Evolutionary conservation across 2,797 vertebrate genomes (phyloP).

Genomic region (Rachycentron canadum): DNA sequence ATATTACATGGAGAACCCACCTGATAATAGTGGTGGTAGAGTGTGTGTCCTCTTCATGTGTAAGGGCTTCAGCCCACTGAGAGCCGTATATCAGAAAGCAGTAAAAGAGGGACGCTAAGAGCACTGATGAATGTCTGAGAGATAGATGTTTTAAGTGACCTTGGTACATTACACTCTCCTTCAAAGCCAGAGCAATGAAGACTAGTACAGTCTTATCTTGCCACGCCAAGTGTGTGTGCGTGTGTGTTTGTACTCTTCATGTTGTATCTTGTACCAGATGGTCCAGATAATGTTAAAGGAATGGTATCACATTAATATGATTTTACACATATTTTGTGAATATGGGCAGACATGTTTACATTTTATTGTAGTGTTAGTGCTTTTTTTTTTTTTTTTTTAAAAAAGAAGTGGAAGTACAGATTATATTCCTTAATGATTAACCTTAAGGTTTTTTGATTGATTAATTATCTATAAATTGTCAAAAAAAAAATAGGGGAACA

Average conservation of each 20-base stretch:
- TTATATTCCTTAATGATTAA: not conserved
- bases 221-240: constrained; percentile 32
- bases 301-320: not conserved
- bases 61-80: constrained; percentile 66
- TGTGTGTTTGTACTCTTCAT: constrained; percentile 20
- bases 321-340: not conserved
- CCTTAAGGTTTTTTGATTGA: not conserved
- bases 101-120: constrained; percentile 77
- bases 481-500: not conserved
- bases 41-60: constrained; percentile 67
- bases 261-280: not conserved
- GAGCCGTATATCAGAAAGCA: constrained; percentile 76
- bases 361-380: no score
- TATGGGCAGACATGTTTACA: not conserved
- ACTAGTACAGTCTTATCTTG: constrained; percentile 60
- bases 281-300: constrained; percentile 1
- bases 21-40: constrained; percentile 51
- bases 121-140: constrained; percentile 79
- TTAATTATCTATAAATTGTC: not conserved
- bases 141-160: constrained; percentile 83
- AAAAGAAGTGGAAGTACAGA: not conserved
- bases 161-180: constrained; percentile 80
- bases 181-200: constrained; percentile 70
- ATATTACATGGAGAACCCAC: constrained; percentile 30
- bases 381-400: not conserved